phyloP scores from a whole-genome alignment of 2,113 vertebrate species.

The Suricata suricatta region DNA sequence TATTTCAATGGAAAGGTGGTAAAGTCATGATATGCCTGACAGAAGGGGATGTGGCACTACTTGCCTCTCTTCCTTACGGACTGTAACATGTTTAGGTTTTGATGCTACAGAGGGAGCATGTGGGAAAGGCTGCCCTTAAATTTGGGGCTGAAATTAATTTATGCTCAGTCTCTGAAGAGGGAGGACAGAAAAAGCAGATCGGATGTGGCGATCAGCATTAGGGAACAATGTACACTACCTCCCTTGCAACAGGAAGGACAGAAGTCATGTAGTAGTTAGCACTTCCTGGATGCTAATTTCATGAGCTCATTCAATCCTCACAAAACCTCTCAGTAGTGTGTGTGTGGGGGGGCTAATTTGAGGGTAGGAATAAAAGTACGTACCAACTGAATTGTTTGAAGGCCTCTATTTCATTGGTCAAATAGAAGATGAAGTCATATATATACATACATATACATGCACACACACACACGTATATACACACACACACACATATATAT shows the following conservation, averaged over 20 bases:
- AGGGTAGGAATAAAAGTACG: neutral
- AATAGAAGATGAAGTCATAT: neutral
- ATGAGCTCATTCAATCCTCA: neutral
- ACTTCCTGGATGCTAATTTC: neutral
- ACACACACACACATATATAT: too few relatives aligned
- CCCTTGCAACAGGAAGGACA: neutral
- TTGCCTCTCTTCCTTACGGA: neutral
- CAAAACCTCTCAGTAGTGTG: neutral
- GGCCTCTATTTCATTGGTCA: neutral
- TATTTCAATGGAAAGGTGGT: neutral
- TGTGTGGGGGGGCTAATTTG: neutral
- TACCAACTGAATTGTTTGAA: neutral
- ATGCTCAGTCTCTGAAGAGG: neutral
- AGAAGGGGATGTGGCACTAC: fast-evolving
- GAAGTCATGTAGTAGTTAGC: neutral
- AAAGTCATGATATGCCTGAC: neutral
- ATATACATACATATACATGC: neutral
- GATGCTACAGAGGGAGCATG: neutral
- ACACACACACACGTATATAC: too few relatives aligned
- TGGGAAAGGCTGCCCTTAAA: neutral
- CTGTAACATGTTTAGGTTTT: neutral
- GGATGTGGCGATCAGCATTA: neutral
- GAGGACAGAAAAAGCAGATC: neutral
- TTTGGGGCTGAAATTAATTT: neutral
- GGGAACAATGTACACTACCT: neutral